These are phyloP conservation scores for Pterocles gutturalis DNA, from an alignment of 2,113 vertebrate genomes.

Conservation along the genomic window DNA sequence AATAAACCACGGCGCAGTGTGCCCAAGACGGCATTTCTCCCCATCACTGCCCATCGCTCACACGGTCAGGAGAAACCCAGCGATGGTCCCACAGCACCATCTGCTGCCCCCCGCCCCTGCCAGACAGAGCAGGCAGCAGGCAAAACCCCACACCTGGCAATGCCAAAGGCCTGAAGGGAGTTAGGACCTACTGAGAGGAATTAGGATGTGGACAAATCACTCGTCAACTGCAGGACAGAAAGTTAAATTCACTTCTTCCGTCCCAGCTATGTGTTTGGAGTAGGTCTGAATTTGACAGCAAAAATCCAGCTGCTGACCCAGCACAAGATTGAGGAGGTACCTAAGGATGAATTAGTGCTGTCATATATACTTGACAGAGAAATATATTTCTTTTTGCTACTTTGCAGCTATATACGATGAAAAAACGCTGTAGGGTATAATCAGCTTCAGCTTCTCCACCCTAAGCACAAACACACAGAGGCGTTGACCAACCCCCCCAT, in stretches of 20 bases:
- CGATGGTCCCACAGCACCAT: background rate
- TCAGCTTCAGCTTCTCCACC: background rate
- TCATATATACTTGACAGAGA: background rate
- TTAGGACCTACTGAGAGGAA: background rate
- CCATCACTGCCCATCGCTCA: rapidly evolving
- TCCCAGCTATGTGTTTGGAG: background rate
- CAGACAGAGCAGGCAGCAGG: background rate
- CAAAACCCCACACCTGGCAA: background rate
- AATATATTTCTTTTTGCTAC: background rate
- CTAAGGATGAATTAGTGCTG: background rate
- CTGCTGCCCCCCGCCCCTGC: background rate
- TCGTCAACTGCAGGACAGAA: background rate
- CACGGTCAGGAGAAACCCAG: background rate
- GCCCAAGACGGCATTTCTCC: background rate
- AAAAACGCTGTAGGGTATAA: background rate
- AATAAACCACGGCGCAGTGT: rapidly evolving
- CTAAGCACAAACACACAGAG: background rate
- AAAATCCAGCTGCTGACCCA: background rate
- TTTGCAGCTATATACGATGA: background rate
- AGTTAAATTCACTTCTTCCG: background rate
- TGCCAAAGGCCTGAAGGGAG: background rate
- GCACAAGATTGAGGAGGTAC: background rate
- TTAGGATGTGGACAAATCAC: background rate
- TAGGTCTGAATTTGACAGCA: background rate
- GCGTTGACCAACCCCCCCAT: background rate